Evolutionary conservation across 1,140 invertebrate genomes (phyloP), one percentile per base, ranked within the genome.

Genomic region (Chrysoperla carnea): DNA sequence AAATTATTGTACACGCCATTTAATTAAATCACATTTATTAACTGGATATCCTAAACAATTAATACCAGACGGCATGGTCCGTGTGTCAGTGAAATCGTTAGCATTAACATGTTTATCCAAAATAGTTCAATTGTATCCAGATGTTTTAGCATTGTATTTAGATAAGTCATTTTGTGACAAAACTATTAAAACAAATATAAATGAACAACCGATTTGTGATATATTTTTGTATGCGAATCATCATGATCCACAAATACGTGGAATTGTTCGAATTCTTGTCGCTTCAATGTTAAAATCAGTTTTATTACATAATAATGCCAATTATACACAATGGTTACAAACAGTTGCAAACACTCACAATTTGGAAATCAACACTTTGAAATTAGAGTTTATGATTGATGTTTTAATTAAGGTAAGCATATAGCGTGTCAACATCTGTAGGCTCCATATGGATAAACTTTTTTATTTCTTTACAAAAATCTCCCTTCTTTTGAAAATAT

Each of bases 61-160:
- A 35, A 70, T 82, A 39, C 59, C 75, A 9, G 81, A 81, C 54
- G 71, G 73, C 48, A 63, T 59, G 36, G 76, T 86, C 8, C 66
- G 87, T 29, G 83, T 92, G 11, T 90, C 85, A 45, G 75, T 89
- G 0, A 90, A 91, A 64, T 76, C 81, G 1, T 69, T 88, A 29
- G 81, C 85, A 1, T 54, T 91, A 4, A 75, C 70, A 29, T 88
- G 83, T 58, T 52, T 92, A 2, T 70, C 74, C 2, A 70, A 73
- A 37, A 70, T 83, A 28, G 57, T 88, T 23, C 66, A 66, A 27
- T 51, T 89, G 28, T 75, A 76, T 52, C 84, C 88, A 1, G 63
- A 73, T 41, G 58, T 77, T n/a, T 72, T 86, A 35, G 68, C 75
- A 1, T 48, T 74, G 33, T 69, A 70, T 47, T 55, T 85, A 28